Evolutionary conservation across 2,797 vertebrate species (phyloP).

Genomic region (Brachyalestes nurse): DNA sequence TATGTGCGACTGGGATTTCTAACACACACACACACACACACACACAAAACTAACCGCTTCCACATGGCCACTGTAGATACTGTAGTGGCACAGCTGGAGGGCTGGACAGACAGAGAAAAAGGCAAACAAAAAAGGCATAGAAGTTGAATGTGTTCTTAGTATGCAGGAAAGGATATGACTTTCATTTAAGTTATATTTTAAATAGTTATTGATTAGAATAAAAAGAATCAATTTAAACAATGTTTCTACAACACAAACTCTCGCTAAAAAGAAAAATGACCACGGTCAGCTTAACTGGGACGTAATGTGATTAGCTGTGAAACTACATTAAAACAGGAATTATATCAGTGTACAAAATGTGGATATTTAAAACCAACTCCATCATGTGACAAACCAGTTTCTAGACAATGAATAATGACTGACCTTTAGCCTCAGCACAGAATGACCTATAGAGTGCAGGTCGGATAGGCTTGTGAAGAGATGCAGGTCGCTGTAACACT

Average conservation of each 20-base stretch:
- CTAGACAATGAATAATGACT: conserved; percentile 37
- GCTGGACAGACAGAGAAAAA: conserved; percentile 19
- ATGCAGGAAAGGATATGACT: background rate
- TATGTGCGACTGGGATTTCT: background rate
- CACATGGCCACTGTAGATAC: background rate
- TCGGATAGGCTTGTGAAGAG: background rate
- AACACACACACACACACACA: conserved; percentile 14
- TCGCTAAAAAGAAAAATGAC: background rate
- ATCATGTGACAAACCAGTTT: conserved; percentile 6
- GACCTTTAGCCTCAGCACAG: conserved; percentile 18
- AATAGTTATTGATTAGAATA: no score
- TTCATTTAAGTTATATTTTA: background rate
- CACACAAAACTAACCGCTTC: background rate
- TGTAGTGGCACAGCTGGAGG: conserved; percentile 6
- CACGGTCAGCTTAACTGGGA: background rate
- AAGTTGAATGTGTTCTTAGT: background rate
- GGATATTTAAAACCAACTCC: background rate
- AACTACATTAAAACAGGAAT: background rate
- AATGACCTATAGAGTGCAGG: background rate
- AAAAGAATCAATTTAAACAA: background rate
- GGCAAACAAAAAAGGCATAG: conserved; percentile 12
- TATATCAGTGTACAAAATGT: background rate
- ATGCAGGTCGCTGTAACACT: background rate
- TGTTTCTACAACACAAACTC: background rate
- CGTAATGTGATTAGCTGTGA: background rate